A percentile compares a stretch with the other conserved stretches of the same genome.
phyloP scores from a whole-genome alignment of 2,888 invertebrate genomes.

The Galeopsomyia nigrocyanea region DNA sequence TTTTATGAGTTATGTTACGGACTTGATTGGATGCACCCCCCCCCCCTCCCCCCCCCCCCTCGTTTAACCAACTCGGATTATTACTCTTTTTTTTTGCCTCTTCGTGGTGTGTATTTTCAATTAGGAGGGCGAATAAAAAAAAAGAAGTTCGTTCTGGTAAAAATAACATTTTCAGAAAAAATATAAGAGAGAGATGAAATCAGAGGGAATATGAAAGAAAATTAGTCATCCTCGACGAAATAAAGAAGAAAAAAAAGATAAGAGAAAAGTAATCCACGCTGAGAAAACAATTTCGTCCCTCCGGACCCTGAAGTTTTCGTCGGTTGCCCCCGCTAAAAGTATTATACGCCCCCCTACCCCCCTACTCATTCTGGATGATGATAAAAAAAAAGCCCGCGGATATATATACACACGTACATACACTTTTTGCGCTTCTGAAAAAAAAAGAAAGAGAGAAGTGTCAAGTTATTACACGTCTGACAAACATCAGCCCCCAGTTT shows the following conservation, averaged over 20 bases:
- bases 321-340: constrained; percentile 21
- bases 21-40: constrained; percentile 32
- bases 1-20: not conserved
- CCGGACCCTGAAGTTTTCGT: not conserved
- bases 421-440: constrained; percentile 3
- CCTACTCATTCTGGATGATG: too few species aligned
- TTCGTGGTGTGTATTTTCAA: constrained; percentile 18
- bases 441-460: constrained; percentile 5
- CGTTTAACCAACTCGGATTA: constrained; percentile 53
- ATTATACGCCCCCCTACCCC: constrained; percentile 16
- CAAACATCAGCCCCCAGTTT: not conserved
- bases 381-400: constrained; percentile 25
- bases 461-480: constrained; percentile 3
- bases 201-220: too few species aligned
- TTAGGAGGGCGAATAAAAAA: too few species aligned
- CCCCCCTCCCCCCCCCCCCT: constrained; percentile 51
- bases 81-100: constrained; percentile 42
- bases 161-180: too few species aligned
- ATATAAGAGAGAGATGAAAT: too few species aligned
- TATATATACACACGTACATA: not conserved
- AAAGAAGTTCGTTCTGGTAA: too few species aligned
- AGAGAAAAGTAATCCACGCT: constrained; percentile 2
- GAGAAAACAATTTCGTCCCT: constrained; percentile 10
- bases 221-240: not conserved
- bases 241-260: too few species aligned